Percentiles rank a stretch among this genome's conserved stretches.
These are phyloP conservation scores for Sphyrna mokarran DNA, from an alignment of 2,113 vertebrate genomes.

Conservation along the genomic window DNA sequence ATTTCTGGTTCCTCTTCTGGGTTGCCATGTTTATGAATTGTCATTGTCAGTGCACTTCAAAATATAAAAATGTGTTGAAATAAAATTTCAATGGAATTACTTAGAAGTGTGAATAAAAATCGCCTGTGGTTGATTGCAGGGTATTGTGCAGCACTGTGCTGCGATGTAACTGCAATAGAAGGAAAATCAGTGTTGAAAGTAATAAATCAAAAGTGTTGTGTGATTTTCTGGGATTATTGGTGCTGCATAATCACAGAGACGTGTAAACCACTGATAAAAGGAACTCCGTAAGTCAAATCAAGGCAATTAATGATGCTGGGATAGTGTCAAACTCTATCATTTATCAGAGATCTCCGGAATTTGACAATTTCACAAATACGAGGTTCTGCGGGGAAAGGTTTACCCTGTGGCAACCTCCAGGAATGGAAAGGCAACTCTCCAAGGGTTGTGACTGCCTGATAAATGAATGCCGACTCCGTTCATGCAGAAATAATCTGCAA, in stretches of 20 bases:
- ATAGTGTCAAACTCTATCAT: background rate
- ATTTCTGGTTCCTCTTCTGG: background rate
- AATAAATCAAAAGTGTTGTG: constrained; percentile 11
- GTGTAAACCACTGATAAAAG: constrained; percentile 10
- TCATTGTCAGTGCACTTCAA: background rate
- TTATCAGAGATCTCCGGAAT: background rate
- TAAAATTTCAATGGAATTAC: background rate
- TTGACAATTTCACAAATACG: background rate
- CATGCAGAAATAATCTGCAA: constrained; percentile 22
- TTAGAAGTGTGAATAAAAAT: constrained; percentile 9
- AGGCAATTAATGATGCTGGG: background rate
- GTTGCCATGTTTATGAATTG: background rate
- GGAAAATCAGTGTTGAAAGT: background rate
- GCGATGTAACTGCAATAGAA: background rate
- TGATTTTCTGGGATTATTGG: constrained; percentile 15
- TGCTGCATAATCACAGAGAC: background rate
- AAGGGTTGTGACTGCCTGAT: background rate
- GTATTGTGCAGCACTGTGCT: background rate
- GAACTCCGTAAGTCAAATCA: background rate
- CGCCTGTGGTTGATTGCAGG: background rate
- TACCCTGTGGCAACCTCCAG: constrained; percentile 6
- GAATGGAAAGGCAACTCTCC: background rate
- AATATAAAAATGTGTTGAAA: background rate
- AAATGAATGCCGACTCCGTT: background rate
- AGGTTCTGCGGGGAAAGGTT: background rate